Evolutionary conservation across 2,113 vertebrate genomes (phyloP), one percentile per base, ranked within the genome.

Genomic region (Tachuris rubrigastra): DNA sequence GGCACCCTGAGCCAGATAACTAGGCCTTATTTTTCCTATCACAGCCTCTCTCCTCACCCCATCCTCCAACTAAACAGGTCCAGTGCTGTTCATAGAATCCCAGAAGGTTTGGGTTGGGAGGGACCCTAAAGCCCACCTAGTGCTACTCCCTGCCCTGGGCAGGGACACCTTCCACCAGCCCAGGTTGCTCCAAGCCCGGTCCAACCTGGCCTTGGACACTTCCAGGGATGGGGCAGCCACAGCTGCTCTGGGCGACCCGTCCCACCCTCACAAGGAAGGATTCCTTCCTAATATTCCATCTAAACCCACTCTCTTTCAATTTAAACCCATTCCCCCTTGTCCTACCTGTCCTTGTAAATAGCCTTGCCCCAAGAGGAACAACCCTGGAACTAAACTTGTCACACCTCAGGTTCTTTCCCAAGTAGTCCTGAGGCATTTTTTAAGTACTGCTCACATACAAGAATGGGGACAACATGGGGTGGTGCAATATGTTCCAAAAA

Each of bases 141-240:
- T 60, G 25, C 46, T 24, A 46, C 8, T 13, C 44, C 19, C 46
- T 39, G 42, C 58, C 42, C 10, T 2, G 8, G 21, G 42, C 10
- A 88, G 25, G 14, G 21, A 37, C 39, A 60, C 7, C 17, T 82
- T 6, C 17, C 78, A 41, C 63, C 10, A 4, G 10, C 55, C 14
- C 35, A 55, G 55, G 5, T 13, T 62, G n/a, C 12, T 55, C 25
- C 24, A 7, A 74, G 23, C 23, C 15, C 18, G 0, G 0, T 44
- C 37, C 44, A 68, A 0, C 28, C 60, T 22, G 62, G 39, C 24
- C 41, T 2, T 14, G 63, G 21, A 35, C 21, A 47, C n/a, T 62
- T 14, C 30, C 47, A 75, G 55, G 41, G n/a, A 18, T 53, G 14
- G 39, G 47, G 41, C 55, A 68, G 16, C 30, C 55, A 62, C 41